Percentiles rank a stretch among this genome's conserved stretches.
Evolutionary conservation across 2,113 vertebrate genomes (phyloP).

Genomic region (Myocastor coypus): DNA sequence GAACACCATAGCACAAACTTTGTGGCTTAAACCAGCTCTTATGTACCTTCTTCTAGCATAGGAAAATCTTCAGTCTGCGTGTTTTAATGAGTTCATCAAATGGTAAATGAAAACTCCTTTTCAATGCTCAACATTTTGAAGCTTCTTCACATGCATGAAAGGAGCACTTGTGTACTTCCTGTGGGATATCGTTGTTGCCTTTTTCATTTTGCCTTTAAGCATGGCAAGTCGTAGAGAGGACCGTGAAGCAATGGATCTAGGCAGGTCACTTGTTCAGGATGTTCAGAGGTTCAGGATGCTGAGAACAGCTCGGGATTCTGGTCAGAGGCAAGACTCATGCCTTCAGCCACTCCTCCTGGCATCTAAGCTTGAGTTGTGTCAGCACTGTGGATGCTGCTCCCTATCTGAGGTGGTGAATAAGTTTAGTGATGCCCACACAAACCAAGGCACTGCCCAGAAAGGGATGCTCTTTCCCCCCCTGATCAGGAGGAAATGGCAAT

Average conservation of each 20-base stretch:
- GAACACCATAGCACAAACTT: not conserved
- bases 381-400: not conserved
- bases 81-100: not conserved
- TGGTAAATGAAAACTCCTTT: not conserved
- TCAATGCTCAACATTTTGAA: not conserved
- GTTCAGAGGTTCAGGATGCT: too few relatives aligned
- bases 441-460: not conserved
- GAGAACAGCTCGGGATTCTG: not conserved
- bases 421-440: not conserved
- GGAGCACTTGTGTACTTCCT: not conserved
- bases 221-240: not conserved
- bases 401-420: not conserved
- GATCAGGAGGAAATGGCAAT: not conserved
- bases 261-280: not conserved
- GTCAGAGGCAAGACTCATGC: not conserved
- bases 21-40: not conserved
- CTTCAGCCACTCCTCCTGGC: not conserved
- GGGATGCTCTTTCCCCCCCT: not conserved
- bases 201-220: not conserved
- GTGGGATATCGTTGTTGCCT: not conserved
- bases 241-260: not conserved
- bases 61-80: not conserved
- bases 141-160: not conserved
- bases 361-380: not conserved
- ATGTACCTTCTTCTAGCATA: not conserved